A percentile compares a stretch with the other conserved stretches of the same genome.
phyloP scores from a whole-genome alignment of 1,140 invertebrate genomes.

The Neodiprion pinetum region DNA sequence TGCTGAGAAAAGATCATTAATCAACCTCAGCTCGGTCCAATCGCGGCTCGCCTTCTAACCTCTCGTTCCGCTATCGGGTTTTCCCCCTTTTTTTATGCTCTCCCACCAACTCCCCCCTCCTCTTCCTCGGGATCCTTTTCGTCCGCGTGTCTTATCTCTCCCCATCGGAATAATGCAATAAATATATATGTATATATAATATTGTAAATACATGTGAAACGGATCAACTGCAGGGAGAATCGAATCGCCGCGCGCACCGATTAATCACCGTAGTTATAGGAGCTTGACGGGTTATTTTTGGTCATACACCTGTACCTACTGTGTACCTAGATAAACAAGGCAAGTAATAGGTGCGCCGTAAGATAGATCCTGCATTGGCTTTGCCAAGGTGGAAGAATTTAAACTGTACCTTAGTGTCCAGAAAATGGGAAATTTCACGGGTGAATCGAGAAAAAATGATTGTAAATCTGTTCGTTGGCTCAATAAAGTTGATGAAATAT shows the following conservation, averaged over 20 bases:
- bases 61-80: slow-evolving; percentile 11
- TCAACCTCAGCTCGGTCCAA: slow-evolving; percentile 23
- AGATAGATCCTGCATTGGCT: no score
- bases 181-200: background rate
- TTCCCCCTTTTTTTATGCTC: slow-evolving; percentile 23
- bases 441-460: no score
- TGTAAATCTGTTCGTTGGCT: no score
- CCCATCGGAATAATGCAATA: slow-evolving; percentile 5
- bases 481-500: no score
- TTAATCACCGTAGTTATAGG: no score
- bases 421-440: no score
- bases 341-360: no score
- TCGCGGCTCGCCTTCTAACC: slow-evolving; percentile 16
- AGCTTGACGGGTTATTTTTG: no score
- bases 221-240: background rate
- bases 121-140: background rate
- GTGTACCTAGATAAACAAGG: no score
- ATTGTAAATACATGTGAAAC: background rate
- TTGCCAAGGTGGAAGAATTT: no score
- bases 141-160: slow-evolving; percentile 26
- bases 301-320: no score
- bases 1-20: slow-evolving; percentile 18
- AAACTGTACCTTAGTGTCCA: no score
- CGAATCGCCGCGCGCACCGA: background rate
- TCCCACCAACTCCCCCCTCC: background rate